phyloP scores from a whole-genome alignment of 2,888 invertebrate species.

The Synergus itoensis region DNA sequence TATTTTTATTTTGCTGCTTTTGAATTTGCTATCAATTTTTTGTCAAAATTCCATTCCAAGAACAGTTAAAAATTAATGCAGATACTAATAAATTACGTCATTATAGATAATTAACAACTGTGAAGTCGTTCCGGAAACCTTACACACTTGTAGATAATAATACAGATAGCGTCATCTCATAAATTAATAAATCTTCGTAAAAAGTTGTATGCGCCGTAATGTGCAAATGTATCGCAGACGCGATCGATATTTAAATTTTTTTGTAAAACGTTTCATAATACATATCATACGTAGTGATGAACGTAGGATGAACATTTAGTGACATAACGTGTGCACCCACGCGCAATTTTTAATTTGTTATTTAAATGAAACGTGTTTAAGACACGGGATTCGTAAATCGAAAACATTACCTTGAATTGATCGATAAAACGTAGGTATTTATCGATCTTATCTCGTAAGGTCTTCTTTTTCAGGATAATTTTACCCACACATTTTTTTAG shows the following conservation, averaged over 20 bases:
- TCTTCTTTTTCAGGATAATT: neutral
- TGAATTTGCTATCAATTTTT: neutral
- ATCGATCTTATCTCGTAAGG: neutral
- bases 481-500: neutral
- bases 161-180: constrained; percentile 13
- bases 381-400: constrained; percentile 23
- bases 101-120: neutral
- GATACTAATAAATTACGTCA: neutral
- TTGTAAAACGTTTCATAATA: neutral
- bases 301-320: constrained; percentile 20
- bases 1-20: constrained; percentile 21
- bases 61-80: neutral
- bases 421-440: neutral
- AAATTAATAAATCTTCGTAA: constrained; percentile 17
- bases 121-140: constrained; percentile 16
- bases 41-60: neutral
- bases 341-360: constrained; percentile 25
- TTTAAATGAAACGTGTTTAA: constrained; percentile 18
- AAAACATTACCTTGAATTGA: constrained; percentile 30
- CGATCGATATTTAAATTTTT: constrained; percentile 21
- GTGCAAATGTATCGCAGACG: neutral
- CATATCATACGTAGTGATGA: neutral
- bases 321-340: constrained; percentile 24
- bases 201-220: neutral
- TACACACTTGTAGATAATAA: neutral